Percentiles rank a stretch among this genome's conserved stretches.
phyloP scores from a whole-genome alignment of 2,888 invertebrate species.

The Atrina japonica region DNA sequence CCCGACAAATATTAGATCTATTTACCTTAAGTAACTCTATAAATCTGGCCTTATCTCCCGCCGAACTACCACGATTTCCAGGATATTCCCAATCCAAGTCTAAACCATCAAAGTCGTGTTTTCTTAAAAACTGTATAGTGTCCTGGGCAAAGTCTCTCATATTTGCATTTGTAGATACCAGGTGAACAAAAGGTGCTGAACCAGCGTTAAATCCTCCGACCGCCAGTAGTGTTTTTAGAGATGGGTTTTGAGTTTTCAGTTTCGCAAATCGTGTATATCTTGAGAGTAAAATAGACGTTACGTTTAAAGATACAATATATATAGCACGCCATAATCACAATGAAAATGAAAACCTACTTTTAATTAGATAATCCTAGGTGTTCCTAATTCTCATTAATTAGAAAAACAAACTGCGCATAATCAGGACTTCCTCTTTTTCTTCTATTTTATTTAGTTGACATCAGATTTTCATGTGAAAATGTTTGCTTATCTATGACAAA shows the following conservation, averaged over 20 bases:
- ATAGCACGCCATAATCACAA: too few species aligned
- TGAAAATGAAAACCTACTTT: too few species aligned
- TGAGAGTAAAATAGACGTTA: too few species aligned
- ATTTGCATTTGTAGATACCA: constrained; percentile 64
- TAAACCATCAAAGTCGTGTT: constrained; percentile 89
- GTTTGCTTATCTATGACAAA: too few species aligned
- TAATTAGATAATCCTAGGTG: too few species aligned
- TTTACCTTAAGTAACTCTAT: constrained; percentile 63
- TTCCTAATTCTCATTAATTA: too few species aligned
- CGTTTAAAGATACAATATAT: too few species aligned
- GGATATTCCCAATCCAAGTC: constrained; percentile 98
- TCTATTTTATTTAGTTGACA: too few species aligned
- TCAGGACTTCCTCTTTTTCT: too few species aligned
- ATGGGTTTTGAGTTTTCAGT: constrained; percentile 84
- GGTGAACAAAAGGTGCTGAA: constrained; percentile 82
- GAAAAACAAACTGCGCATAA: too few species aligned
- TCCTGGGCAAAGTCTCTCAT: constrained; percentile 66
- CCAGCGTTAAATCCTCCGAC: constrained; percentile 98
- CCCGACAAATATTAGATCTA: too few species aligned
- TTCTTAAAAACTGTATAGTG: constrained; percentile 63
- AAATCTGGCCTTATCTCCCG: constrained; percentile 70
- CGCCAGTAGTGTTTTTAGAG: constrained; percentile 90
- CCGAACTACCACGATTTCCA: constrained; percentile 72
- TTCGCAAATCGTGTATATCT: constrained; percentile 89
- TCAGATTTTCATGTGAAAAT: too few species aligned